A percentile compares a stretch with the other conserved stretches of the same genome.
Conservation (phyloP, 2,888 invertebrate species). For the Melanostoma scalare region DNA sequence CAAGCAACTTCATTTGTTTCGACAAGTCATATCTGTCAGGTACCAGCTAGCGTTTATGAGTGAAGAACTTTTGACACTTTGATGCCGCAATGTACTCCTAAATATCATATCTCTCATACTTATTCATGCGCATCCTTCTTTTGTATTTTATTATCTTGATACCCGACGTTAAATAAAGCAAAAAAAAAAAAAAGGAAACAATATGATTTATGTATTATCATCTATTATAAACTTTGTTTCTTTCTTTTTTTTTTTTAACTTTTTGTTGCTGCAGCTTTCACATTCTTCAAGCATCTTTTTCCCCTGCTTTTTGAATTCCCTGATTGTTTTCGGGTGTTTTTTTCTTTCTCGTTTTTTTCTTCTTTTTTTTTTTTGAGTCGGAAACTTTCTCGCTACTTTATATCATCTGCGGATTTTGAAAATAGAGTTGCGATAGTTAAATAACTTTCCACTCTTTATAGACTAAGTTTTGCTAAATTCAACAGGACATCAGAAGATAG, state of each 20-base stretch:
- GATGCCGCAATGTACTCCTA: slow-evolving; percentile 24
- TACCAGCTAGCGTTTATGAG: slow-evolving; percentile 5
- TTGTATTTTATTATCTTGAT: slow-evolving; percentile 7
- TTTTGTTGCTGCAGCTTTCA: slow-evolving; percentile 39
- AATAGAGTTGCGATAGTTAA: slow-evolving; percentile 73
- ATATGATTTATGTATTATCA: slow-evolving; percentile 68
- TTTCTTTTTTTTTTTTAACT: slow-evolving; percentile 29
- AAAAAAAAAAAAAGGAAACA: background rate
- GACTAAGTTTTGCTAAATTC: slow-evolving; percentile 70
- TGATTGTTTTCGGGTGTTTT: slow-evolving; percentile 9
- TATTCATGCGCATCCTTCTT: slow-evolving; percentile 30
- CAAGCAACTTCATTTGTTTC: slow-evolving; percentile 6
- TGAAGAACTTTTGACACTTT: slow-evolving; percentile 19
- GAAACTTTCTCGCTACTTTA: slow-evolving; percentile 71
- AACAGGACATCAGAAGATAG: slow-evolving; percentile 66
- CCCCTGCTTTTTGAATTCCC: slow-evolving; percentile 39
- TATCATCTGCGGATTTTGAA: slow-evolving; percentile 73
- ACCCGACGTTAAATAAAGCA: slow-evolving; percentile 9
- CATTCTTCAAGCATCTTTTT: slow-evolving; percentile 45
- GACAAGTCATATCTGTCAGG: slow-evolving; percentile 26
- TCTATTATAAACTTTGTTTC: slow-evolving; percentile 62
- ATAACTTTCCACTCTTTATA: slow-evolving; percentile 71
- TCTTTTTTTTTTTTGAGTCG: slow-evolving; percentile 52
- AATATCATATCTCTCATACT: slow-evolving; percentile 16
- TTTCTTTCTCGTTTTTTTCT: slow-evolving; percentile 40